phyloP scores from a whole-genome alignment of 2,888 invertebrate genomes.

The Scaptomyza parva region DNA sequence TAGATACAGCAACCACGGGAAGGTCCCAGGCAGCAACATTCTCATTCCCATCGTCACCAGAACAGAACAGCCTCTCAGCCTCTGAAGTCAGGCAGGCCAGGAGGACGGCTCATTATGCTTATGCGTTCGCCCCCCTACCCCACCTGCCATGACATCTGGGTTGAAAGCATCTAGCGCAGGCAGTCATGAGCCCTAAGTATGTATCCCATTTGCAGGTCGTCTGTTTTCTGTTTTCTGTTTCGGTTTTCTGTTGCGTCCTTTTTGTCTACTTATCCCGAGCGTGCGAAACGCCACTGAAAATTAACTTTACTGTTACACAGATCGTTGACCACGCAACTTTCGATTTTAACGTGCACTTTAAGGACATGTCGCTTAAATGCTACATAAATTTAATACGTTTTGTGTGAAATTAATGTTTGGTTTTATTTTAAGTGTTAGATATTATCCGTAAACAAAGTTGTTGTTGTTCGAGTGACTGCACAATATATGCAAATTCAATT shows the following conservation, averaged over 20 bases:
- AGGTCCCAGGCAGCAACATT: conserved; percentile 10
- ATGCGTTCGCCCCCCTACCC: conserved; percentile 32
- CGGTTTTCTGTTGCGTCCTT: conserved; percentile 12
- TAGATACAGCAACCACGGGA: conserved; percentile 58
- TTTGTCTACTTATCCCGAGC: conserved; percentile 37
- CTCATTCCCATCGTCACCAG: conserved; percentile 3
- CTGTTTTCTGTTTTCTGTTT: neutral
- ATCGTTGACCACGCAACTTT: conserved; percentile 51
- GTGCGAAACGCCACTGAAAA: conserved; percentile 39
- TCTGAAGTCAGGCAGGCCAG: conserved; percentile 16
- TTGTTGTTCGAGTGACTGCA: conserved; percentile 4
- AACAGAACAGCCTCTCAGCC: conserved; percentile 2
- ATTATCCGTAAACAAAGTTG: neutral
- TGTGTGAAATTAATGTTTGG: neutral
- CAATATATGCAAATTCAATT: conserved; percentile 45
- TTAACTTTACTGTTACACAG: conserved; percentile 46
- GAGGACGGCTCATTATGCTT: conserved; percentile 66
- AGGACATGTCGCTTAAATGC: neutral
- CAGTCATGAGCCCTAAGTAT: conserved; percentile 39
- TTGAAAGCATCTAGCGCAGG: conserved; percentile 12
- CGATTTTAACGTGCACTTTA: conserved; percentile 23
- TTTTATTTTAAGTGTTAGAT: neutral
- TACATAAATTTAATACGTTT: neutral
- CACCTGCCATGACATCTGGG: no score
- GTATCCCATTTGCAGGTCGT: conserved; percentile 59